Evolutionary conservation across 2,888 invertebrate genomes (phyloP).

Genomic region (Polyploca ridens): DNA sequence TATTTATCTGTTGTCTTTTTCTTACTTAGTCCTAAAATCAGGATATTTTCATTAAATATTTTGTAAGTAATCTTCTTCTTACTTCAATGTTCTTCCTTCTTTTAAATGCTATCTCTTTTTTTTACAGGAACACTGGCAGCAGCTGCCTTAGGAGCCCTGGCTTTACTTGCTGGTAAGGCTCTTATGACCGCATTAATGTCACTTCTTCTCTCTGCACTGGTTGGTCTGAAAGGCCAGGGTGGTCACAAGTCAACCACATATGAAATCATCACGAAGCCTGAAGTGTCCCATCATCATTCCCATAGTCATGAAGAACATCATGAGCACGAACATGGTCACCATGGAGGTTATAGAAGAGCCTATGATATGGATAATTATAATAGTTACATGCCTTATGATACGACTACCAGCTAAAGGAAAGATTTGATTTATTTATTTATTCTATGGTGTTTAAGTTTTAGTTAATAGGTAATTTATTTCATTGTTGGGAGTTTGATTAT

Average conservation of each 20-base stretch:
- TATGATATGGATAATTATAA: conserved; percentile 73
- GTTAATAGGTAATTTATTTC: conserved; percentile 50
- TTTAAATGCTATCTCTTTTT: conserved; percentile 20
- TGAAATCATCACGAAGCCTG: conserved; percentile 93
- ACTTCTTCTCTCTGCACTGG: conserved; percentile 89
- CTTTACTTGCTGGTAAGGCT: conserved; percentile 92
- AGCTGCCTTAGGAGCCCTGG: conserved; percentile 89
- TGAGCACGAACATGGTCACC: conserved; percentile 80
- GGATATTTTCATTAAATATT: too few species aligned
- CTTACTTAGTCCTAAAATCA: too few species aligned
- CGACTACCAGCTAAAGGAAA: conserved; percentile 47
- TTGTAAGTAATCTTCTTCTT: too few species aligned
- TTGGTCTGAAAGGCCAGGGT: conserved; percentile 89
- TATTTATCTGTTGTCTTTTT: too few species aligned
- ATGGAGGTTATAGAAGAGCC: conserved; percentile 83
- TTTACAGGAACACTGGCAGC: conserved; percentile 87
- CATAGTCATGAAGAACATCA: conserved; percentile 89
- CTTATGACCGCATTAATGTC: conserved; percentile 93
- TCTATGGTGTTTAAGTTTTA: conserved; percentile 19
- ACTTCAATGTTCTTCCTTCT: not conserved
- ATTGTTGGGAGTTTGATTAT: conserved; percentile 45
- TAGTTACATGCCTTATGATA: conserved; percentile 75
- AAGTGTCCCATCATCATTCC: conserved; percentile 88
- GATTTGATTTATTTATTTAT: conserved; percentile 28
- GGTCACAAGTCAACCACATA: conserved; percentile 91